Base-by-base conservation (phyloP, 2,888 invertebrate genomes). In the Helleia helle region DNA sequence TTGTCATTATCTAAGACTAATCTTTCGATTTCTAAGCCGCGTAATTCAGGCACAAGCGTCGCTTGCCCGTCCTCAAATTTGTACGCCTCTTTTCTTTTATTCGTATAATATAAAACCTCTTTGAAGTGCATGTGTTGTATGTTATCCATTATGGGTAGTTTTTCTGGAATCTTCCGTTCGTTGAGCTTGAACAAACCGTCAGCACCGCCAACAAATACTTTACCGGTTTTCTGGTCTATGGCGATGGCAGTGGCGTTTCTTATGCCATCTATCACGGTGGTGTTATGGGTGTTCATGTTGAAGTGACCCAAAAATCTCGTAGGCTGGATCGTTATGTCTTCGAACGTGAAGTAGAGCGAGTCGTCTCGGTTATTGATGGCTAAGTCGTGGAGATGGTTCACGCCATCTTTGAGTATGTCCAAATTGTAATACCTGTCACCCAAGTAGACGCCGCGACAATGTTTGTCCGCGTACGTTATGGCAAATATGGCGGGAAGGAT, bases 161-260 rank as follows among this genome's bases (percentile, higher is more conserved):
- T 63, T 41, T 72, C 75, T 0, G 67, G 65, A 0, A 67, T 51
- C 46, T 65, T 72, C 0, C 55, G 62, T 3, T 62, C 59, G 29
- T 76, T 71, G 8, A 80, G 48, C 28, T 64, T 67, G 44, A 58
- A 83, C 0, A 83, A 48, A 0, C 83, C 83, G 24, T 81, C 69
- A 0, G 66, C 51, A 0, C 74, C 72, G 0, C 81, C 81, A 0
- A 80, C 64, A 41, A 73, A 83, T 0, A 81, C 54, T 48, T 62
- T 65, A 24, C 75, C 73, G 3, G 61, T 54, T 1, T 44, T 54
- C 4, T 69, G 68, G 38, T 83, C 83, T 1, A 81, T 55, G 0
- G 80, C 62, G 1, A 83, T 48, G 0, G 70, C 68, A 3, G 73
- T 66, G 0, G 80, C 79, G n/a, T 83, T 81, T 51, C 65, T 55